Base-by-base conservation (phyloP, 2,797 vertebrate genomes). In the Neosilurus hyrtlii region DNA sequence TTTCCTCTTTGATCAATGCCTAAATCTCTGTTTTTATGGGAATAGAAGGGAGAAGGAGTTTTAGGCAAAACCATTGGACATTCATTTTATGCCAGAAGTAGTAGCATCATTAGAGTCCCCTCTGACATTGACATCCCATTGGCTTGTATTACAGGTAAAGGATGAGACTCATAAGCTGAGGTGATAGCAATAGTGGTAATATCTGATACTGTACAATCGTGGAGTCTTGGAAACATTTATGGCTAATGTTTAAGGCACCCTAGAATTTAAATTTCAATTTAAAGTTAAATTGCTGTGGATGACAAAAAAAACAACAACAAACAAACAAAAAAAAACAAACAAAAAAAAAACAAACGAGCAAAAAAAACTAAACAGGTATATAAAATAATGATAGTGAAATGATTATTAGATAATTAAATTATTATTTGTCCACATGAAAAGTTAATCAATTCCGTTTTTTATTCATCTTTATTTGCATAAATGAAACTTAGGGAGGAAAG, bases 1-100 rank as follows among this genome's bases (percentile, higher is more conserved):
- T 87, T 86, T 79, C 85, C 71, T 71, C 59, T 57, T 16, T 86
- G 83, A 88, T 86, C 59, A 83, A 89, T 89, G 85, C 63, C 56
- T 30, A 52, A 82, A 83, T 88, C 51, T 86, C 43, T 37, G 57
- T 85, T 85, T 86, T 82, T 84, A 82, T 86, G 68, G 73, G 67
- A 82, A 52, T 52, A 68, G 80, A 74, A 66, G 56, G 56, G 61
- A 26, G 79, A 82, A 81, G 72, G 77, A 56, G 78, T 77, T 57
- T 83, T 51, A 72, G 56, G 78, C 81, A 66, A 87, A 71, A 88
- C 84, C 57, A 66, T 61, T 75, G 72, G 81, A 83, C 85, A 85
- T 88, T 74, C 61, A 49, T 84, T 84, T 68, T 63, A 77, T 51
- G 20, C 68, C 57, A 51, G 67, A 63, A 22, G 63, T 61, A 71